Evolutionary conservation across 2,113 vertebrate species (phyloP).

Genomic region (Leptocoma aspasia): DNA sequence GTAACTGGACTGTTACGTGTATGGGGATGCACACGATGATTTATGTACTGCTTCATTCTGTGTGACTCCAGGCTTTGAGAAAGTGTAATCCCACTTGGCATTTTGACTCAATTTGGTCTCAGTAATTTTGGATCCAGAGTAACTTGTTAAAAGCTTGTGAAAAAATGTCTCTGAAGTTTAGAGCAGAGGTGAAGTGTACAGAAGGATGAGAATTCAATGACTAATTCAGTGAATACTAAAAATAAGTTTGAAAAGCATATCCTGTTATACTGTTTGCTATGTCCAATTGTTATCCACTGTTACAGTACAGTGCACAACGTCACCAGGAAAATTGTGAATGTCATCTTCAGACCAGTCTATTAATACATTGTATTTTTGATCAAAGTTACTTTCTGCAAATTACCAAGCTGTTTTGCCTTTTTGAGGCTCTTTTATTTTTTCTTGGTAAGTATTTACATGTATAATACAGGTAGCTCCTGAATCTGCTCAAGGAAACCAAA

Average conservation of each 20-base stretch:
- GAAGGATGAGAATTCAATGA: neutral
- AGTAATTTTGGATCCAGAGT: neutral
- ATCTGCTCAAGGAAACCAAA: neutral
- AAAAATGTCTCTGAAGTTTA: neutral
- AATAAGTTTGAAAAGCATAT: neutral
- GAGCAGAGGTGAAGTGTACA: neutral
- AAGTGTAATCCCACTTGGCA: neutral
- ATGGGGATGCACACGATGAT: accelerated
- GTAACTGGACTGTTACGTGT: neutral
- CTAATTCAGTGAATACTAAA: neutral
- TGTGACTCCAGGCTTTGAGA: neutral
- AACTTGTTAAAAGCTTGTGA: neutral
- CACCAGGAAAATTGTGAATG: neutral
- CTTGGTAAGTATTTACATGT: neutral
- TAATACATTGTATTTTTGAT: neutral
- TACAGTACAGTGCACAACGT: neutral
- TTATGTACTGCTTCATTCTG: neutral
- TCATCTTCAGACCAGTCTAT: neutral
- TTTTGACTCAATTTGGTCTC: slow-evolving; percentile 9
- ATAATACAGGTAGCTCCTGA: neutral
- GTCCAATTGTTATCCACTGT: neutral
- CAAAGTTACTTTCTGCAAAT: neutral
- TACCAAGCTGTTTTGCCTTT: neutral
- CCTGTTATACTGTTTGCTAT: neutral
- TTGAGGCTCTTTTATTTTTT: neutral